Conservation (phyloP, 2,113 vertebrate genomes). For the Etia nguti region DNA sequence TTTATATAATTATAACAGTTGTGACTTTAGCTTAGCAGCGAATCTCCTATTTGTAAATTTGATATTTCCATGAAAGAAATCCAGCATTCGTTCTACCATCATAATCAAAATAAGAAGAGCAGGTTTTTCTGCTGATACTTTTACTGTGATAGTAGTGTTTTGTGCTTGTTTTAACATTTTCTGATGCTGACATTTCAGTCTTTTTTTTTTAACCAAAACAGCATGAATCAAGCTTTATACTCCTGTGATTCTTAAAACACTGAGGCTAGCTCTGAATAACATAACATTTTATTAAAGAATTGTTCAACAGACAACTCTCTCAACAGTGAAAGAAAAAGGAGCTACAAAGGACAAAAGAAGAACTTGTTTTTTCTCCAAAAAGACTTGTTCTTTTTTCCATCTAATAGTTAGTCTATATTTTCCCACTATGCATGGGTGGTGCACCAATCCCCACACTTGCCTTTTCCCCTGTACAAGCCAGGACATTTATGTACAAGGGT, state of each 20-base stretch:
- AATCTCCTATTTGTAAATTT: background rate
- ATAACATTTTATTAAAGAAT: slow-evolving; percentile 99
- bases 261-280: slow-evolving; percentile 81
- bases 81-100: background rate
- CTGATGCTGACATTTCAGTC: background rate
- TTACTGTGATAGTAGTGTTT: background rate
- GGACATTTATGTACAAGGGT: slow-evolving; percentile 93
- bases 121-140: background rate
- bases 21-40: background rate
- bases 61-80: background rate
- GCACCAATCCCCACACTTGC: slow-evolving; percentile 77
- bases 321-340: slow-evolving; percentile 86
- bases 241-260: slow-evolving; percentile 48
- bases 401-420: slow-evolving; percentile 87
- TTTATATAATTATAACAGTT: background rate
- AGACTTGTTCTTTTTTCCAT: slow-evolving; percentile 64
- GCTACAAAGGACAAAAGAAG: slow-evolving; percentile 92
- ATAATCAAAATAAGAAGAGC: background rate
- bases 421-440: slow-evolving; percentile 83
- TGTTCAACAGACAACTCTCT: slow-evolving; percentile 92
- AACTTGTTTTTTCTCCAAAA: slow-evolving; percentile 70
- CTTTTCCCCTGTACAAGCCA: slow-evolving; percentile 85
- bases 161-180: background rate
- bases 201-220: background rate
- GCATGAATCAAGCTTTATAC: background rate